Evolutionary conservation across 2,888 invertebrate species (phyloP).

Genomic region (Xestia rhomboidea): DNA sequence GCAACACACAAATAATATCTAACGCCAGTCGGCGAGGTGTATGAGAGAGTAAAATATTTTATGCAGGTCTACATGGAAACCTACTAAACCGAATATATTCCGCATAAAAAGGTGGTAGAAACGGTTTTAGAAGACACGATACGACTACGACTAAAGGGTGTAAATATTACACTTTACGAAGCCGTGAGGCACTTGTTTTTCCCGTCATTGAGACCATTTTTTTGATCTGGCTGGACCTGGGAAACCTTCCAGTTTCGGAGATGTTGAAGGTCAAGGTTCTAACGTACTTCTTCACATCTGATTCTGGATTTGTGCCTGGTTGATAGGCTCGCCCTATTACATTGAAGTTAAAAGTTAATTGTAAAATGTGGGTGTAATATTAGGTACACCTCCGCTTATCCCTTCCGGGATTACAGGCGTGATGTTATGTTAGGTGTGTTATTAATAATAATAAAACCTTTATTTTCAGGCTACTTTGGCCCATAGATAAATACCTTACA

Average conservation of each 20-base stretch:
- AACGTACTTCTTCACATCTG: no score
- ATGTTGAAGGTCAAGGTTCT: no score
- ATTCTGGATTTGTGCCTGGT: background rate
- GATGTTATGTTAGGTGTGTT: no score
- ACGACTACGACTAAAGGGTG: constrained; percentile 41
- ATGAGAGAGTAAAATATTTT: constrained; percentile 81
- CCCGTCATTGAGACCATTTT: no score
- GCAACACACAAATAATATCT: constrained; percentile 77
- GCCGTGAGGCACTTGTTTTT: no score
- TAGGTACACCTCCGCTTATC: background rate
- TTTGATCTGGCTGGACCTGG: no score
- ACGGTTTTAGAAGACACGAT: constrained; percentile 70
- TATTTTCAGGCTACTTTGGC: no score
- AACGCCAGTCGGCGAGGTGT: constrained; percentile 65
- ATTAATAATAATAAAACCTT: no score
- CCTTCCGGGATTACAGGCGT: no score
- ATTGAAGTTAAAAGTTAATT: background rate
- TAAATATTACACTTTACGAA: no score
- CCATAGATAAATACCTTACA: no score
- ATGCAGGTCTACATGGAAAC: constrained; percentile 84
- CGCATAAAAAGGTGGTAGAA: constrained; percentile 74
- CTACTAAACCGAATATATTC: constrained; percentile 85
- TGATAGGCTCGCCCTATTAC: background rate
- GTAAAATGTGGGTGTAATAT: background rate
- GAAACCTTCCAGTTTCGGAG: no score